phyloP scores from a whole-genome alignment of 2,797 vertebrate species.

The Tapirus indicus region DNA sequence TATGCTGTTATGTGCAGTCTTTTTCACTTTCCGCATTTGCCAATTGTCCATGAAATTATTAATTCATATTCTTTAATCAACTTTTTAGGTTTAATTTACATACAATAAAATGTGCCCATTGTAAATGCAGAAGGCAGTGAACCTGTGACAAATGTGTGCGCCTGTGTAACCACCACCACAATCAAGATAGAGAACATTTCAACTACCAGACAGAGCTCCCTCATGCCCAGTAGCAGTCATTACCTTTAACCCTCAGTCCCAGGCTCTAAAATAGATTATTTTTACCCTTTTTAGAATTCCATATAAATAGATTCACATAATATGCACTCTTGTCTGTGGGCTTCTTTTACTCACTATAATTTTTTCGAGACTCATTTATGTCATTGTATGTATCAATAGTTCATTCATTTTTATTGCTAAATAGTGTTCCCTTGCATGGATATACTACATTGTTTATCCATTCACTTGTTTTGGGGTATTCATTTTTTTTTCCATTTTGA shows the following conservation, averaged over 20 bases:
- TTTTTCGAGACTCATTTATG: background rate
- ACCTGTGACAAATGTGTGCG: background rate
- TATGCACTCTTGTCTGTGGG: background rate
- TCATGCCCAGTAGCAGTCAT: background rate
- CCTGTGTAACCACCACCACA: background rate
- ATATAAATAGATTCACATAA: background rate
- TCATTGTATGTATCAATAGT: background rate
- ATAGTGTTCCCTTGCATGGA: background rate
- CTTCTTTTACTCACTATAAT: background rate
- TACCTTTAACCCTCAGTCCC: background rate
- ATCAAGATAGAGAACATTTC: background rate
- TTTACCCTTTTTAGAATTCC: background rate
- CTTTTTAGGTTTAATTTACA: background rate
- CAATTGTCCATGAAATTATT: background rate
- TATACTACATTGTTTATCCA: background rate
- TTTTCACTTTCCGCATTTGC: background rate
- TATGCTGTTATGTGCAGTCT: background rate
- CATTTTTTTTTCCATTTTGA: background rate
- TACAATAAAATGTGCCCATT: background rate
- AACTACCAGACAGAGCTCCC: fast-evolving
- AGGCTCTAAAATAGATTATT: background rate
- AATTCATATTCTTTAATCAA: background rate
- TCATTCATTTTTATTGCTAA: background rate
- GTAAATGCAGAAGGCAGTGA: background rate
- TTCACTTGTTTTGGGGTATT: background rate